Base-by-base conservation (phyloP, 2,888 invertebrate genomes). In the Thymelicus lineola region DNA sequence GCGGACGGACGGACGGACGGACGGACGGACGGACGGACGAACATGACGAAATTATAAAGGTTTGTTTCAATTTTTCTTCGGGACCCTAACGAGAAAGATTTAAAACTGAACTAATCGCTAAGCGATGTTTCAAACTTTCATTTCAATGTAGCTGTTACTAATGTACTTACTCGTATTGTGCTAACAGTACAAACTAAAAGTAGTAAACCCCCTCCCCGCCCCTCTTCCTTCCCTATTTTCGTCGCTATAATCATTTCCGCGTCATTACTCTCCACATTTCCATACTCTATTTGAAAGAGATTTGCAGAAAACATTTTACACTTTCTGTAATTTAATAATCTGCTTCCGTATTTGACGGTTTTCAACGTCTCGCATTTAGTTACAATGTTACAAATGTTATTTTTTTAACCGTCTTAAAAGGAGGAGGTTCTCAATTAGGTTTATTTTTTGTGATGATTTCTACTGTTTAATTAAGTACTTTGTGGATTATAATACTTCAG, bases 261-360 rank as follows among this genome's bases (percentile, higher is more conserved):
- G 55, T 68, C 68, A 68, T 68, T 62, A 68, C 62, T 57, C 46
- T 46, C 46, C 46, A 45, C 46, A 57, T 68, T 68, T 62, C 67
- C 68, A 57, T 55, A 67, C 61, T 67, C 67, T 61, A 20, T 50
- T 57, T 36, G 45, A 45, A 55, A 62, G 57, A 55, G 66, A 59
- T 66, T 66, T 55, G 68, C 36, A 45, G 61, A 62, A 62, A 68
- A 55, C 57, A 57, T 55, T 50, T 59, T 46, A 61, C 57, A 62
- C 68, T 62, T 62, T 62, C 46, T 62, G 62, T 62, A 62, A 68
- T 68, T 62, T 68, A n/a, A n/a, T n/a, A n/a, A n/a, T 46, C 15
- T 55, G 36, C 57, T 57, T 17, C 28, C 14, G 20, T 10, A 42
- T 42, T 28, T 50, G 15, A 50, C 17, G 48, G 48, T 50, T 50